Evolutionary conservation across 2,888 invertebrate species (phyloP), one percentile per base, ranked within the genome.

Genomic region (Cataglyphis altisquamis): DNA sequence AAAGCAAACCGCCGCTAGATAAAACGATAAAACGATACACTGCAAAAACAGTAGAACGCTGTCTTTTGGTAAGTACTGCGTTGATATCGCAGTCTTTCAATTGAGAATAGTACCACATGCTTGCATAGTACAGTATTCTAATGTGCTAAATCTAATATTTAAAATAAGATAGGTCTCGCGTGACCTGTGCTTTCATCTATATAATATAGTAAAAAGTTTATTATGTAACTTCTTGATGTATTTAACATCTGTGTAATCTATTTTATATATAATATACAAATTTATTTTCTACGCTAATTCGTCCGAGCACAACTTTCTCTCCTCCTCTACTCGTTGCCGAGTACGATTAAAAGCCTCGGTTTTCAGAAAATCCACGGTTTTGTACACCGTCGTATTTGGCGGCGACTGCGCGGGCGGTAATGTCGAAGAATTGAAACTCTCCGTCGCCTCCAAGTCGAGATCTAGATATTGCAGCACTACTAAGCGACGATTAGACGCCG

Each of bases 281-380:
- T 41, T 48, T 21, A 3, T 18, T n/a, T 41, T 64, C 82, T 90
- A 90, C 64, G 92, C 91, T 84, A 93, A 91, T 88, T 95, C 94
- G 68, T 94, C 94, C 45, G 94, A 93, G 84, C 94, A 95, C 84
- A 95, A 94, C 86, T 95, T 95, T 87, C 97, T 95, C 52, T 97
- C 97, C 86, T 97, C 97, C 93, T 97, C 98, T 0, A 97, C 97
- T 92, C 97, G 97, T 93, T 97, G 97, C 74, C 97, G 96, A 55
- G 98, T 98, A 84, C 97, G 97, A 95, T 98, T 98, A 93, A 99
- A 98, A 8, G 98, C 99, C 94, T 98, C 97, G 0, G 99, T 99
- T 95, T 98, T 99, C 74, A 98, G 95, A 95, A 99, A 99, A 95
- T 99, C 99, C 0, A 99, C 98, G 1, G 97, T 98, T 94, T 98